phyloP scores from a whole-genome alignment of 37 sponge, comb jelly and placozoan species.

The Hormiphora californensis region DNA sequence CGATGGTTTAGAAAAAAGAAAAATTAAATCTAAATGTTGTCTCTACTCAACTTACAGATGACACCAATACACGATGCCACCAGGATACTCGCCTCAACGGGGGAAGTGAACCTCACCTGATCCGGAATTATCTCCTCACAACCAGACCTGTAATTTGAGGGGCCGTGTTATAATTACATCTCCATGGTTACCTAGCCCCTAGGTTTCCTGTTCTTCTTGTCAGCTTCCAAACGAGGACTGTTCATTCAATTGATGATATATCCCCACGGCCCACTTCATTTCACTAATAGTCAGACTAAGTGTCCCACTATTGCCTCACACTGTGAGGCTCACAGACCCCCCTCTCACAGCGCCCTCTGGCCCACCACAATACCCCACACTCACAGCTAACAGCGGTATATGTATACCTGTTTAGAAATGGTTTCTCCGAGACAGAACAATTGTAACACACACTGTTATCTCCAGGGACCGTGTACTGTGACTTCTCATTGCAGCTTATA shows the following conservation, averaged over 20 bases:
- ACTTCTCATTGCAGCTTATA: not conserved
- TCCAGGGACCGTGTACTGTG: not conserved
- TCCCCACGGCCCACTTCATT: too few species aligned
- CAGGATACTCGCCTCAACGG: constrained; percentile 1
- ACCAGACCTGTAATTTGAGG: not conserved
- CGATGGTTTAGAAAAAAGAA: too few species aligned
- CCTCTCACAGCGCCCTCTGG: too few species aligned
- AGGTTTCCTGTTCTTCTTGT: too few species aligned
- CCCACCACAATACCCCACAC: not conserved
- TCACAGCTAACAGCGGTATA: not conserved
- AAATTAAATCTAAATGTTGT: too few species aligned
- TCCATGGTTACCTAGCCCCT: too few species aligned
- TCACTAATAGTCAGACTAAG: too few species aligned
- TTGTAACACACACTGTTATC: constrained; percentile 4
- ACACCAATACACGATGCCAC: not conserved
- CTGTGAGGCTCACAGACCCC: too few species aligned
- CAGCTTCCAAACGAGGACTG: too few species aligned
- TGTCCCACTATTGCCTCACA: too few species aligned
- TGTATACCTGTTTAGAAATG: not conserved
- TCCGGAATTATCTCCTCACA: constrained; percentile 6
- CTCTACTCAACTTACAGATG: constrained; percentile 23
- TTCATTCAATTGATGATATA: too few species aligned
- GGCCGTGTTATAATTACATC: too few species aligned
- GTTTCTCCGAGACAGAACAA: not conserved
- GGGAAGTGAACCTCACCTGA: not conserved